Evolutionary conservation across 1,140 invertebrate genomes (phyloP).

Genomic region (Battus philenor): DNA sequence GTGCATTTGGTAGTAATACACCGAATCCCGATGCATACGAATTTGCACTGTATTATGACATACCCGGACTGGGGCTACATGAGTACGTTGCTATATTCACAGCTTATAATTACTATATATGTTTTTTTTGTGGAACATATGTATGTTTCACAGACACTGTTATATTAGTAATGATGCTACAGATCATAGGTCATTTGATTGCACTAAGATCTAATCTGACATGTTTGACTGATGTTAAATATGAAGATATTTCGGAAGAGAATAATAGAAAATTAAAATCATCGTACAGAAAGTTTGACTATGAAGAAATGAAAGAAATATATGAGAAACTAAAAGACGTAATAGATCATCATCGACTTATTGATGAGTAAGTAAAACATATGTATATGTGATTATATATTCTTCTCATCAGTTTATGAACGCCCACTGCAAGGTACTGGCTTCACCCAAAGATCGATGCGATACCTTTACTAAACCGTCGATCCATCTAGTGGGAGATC

Average conservation of each 20-base stretch:
- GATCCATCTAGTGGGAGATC: too few species aligned
- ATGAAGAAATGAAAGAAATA: constrained; percentile 18
- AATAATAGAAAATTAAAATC: not conserved
- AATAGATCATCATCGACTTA: constrained; percentile 25
- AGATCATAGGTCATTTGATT: constrained; percentile 28
- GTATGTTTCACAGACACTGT: constrained; percentile 18
- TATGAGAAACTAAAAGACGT: constrained; percentile 12
- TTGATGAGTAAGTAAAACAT: constrained; percentile 21
- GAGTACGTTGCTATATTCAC: constrained; percentile 21
- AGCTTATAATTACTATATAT: constrained; percentile 21
- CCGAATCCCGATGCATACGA: constrained; percentile 9
- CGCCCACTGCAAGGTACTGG: too few species aligned
- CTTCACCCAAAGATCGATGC: too few species aligned
- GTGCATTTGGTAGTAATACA: constrained; percentile 12
- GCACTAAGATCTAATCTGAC: constrained; percentile 16
- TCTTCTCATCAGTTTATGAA: too few species aligned
- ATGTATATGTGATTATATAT: too few species aligned
- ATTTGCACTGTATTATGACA: constrained; percentile 22
- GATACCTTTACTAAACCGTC: too few species aligned
- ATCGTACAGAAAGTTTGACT: constrained; percentile 15
- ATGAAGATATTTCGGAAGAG: not conserved
- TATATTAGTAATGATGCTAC: constrained; percentile 22
- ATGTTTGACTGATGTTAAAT: constrained; percentile 14
- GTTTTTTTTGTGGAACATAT: constrained; percentile 9
- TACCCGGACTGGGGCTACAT: constrained; percentile 16